These are phyloP conservation scores for Coelopa frigida DNA, from an alignment of 1,140 invertebrate genomes.

Conservation along the genomic window DNA sequence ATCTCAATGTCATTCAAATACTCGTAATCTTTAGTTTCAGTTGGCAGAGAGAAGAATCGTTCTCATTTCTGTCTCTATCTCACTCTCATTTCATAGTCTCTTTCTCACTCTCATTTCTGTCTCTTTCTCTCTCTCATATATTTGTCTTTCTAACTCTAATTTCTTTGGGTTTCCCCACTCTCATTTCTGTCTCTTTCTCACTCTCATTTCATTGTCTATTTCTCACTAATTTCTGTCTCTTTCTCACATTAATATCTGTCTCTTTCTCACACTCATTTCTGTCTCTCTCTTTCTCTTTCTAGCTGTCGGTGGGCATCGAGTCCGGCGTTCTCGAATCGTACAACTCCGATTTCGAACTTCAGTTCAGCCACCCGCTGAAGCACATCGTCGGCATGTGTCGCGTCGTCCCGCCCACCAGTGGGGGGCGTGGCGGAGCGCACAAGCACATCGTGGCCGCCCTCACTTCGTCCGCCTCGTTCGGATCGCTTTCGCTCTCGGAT, in stretches of 20 bases:
- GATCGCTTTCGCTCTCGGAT: conserved; percentile 32
- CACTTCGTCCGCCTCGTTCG: conserved; percentile 40
- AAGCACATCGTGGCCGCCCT: conserved; percentile 29
- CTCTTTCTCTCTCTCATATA: neutral
- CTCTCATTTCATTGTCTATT: neutral
- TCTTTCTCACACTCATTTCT: neutral
- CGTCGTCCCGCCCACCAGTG: conserved; percentile 20
- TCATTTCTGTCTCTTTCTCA: neutral
- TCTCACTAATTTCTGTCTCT: neutral
- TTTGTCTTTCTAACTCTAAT: neutral
- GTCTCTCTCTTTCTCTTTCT: conserved; percentile 30
- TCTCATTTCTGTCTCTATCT: too few relatives aligned
- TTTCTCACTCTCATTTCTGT: neutral
- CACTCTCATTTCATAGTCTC: neutral
- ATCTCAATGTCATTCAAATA: too few relatives aligned
- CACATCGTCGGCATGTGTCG: conserved; percentile 50
- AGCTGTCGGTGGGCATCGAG: conserved; percentile 58
- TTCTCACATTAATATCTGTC: neutral
- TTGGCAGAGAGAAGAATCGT: too few relatives aligned
- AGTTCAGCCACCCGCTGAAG: conserved; percentile 54
- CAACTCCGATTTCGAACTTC: conserved; percentile 56
- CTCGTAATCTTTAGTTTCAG: too few relatives aligned
- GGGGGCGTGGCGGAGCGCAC: conserved; percentile 19
- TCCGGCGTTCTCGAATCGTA: conserved; percentile 55
- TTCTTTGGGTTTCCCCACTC: neutral